Evolutionary conservation across 64 coral and sea anemone genomes (phyloP).

Genomic region (Actinia tenebrosa): DNA sequence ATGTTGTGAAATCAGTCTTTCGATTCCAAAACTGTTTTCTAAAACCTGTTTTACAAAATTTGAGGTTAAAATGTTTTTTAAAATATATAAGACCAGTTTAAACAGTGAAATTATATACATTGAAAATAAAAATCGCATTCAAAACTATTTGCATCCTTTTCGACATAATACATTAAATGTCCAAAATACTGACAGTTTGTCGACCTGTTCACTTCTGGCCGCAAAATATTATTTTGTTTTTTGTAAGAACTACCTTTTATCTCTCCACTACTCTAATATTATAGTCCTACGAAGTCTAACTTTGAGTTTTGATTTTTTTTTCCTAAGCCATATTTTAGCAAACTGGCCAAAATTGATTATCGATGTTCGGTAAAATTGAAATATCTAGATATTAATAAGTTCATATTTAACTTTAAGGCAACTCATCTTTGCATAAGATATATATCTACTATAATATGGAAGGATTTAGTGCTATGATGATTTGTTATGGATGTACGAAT

Average conservation of each 20-base stretch:
- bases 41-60: not conserved
- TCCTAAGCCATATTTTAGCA: too few species aligned
- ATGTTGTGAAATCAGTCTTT: too few species aligned
- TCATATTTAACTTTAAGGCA: too few species aligned
- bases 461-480: too few species aligned
- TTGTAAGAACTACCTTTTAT: not conserved
- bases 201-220: not conserved
- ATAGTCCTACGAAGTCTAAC: conserved; percentile 11
- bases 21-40: not conserved
- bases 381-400: too few species aligned
- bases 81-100: not conserved
- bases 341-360: too few species aligned
- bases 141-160: not conserved
- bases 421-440: too few species aligned
- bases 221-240: not conserved
- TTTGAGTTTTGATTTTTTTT: too few species aligned
- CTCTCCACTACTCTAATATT: not conserved
- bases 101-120: not conserved
- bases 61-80: not conserved
- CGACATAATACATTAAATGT: not conserved
- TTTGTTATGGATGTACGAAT: too few species aligned
- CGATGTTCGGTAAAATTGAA: too few species aligned
- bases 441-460: too few species aligned
- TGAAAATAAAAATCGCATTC: not conserved
- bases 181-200: not conserved